Base-by-base conservation (phyloP, 1,140 invertebrate genomes). In the Caerostris darwini region DNA sequence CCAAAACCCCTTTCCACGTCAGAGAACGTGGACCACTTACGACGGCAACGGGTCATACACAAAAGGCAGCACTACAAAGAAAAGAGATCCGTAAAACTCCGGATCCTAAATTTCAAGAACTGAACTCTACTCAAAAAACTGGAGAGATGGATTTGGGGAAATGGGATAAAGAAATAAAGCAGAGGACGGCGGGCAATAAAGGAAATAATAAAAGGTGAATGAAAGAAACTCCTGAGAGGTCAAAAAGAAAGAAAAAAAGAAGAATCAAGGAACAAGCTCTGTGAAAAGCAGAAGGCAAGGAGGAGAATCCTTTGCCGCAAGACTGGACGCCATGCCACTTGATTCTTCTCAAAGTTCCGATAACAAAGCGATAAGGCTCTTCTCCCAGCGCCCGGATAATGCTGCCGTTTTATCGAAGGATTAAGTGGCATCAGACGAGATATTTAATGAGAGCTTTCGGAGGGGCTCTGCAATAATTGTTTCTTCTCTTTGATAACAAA, bases 141-240 rank as follows among this genome's bases (percentile, higher is more conserved):
- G 7, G 4, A 58, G 53, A 57, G 53, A 56, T 85, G 82, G 53
- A 85, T 58, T 57, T 19, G 17, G 3, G 17, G 3, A 57, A 4
- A 57, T 3, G 19, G 19, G 19, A 12, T 50, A 34, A 64, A 14
- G 7, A 61, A 53, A 50, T 61, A 87, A 58, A 67, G 10, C 12
- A 87, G 53, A 87, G 86, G 8, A 3, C 12, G 50, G 50, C 12
- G 12, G 7, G 34, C 59, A 67, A 88, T 67, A 88, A 88, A 88
- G 59, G 86, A 67, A 88, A 88, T 64, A 88, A 88, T 88, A 88
- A 88, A 88, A 88, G 86, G 59, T 67, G 59, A 53, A 54, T 67
- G 10, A 61, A 88, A 67, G 59, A 88, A 88, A 88, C 54, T 67
- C 3, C 5, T n/a, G 2, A n/a, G 34, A 10, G 86, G 50, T 53